These are phyloP conservation scores for Zygogramma bicolorata DNA, from an alignment of 2,888 invertebrate species.

Conservation along the genomic window DNA sequence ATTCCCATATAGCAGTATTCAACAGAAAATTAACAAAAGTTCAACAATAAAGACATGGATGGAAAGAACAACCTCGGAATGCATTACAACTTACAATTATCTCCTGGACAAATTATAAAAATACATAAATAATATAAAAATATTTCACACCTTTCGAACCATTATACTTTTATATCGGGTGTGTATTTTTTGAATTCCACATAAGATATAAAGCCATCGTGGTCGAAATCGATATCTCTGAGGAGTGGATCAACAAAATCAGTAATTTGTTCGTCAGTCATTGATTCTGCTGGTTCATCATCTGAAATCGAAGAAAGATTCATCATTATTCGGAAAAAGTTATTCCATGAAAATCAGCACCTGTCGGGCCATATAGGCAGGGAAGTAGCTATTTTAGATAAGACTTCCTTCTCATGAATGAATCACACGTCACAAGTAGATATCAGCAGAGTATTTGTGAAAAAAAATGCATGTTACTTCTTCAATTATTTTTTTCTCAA, in stretches of 20 bases:
- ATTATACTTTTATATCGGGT: not conserved
- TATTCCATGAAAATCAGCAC: no score
- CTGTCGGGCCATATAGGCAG: no score
- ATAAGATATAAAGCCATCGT: conserved; percentile 82
- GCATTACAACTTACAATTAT: not conserved
- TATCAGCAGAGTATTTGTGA: no score
- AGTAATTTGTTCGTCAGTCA: conserved; percentile 70
- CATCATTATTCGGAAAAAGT: not conserved
- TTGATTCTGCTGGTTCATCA: conserved; percentile 58
- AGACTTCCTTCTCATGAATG: no score
- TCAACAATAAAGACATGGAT: not conserved
- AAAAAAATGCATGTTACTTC: no score
- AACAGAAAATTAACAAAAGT: conserved; percentile 4
- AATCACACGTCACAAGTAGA: no score
- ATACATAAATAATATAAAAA: not conserved
- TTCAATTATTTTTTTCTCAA: no score
- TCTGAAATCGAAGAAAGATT: conserved; percentile 61
- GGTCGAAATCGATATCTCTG: conserved; percentile 75
- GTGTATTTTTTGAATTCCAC: conserved; percentile 68
- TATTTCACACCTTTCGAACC: no score
- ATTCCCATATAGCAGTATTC: not conserved
- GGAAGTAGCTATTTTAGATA: no score
- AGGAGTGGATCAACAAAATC: conserved; percentile 75
- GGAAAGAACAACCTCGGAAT: conserved; percentile 7
- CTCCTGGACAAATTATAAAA: not conserved